These are phyloP conservation scores for Callipepla californica DNA, from an alignment of 2,113 vertebrate genomes.

Conservation along the genomic window DNA sequence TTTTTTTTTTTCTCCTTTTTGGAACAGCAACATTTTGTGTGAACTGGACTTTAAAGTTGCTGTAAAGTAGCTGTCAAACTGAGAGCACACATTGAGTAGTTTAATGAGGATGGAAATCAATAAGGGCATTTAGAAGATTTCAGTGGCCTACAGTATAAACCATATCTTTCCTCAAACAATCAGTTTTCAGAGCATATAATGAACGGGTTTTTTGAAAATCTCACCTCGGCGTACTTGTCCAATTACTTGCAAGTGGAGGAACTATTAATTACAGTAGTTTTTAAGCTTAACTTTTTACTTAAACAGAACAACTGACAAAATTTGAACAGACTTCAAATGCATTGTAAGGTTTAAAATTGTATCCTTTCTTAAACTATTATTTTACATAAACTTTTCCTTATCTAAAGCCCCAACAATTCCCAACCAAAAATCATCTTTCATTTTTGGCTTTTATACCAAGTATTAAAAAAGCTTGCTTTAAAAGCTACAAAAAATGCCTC, in stretches of 20 bases:
- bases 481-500: background rate
- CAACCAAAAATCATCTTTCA: background rate
- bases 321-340: background rate
- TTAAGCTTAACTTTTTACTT: background rate
- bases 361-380: background rate
- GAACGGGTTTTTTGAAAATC: background rate
- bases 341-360: background rate
- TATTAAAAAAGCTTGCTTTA: background rate
- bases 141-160: background rate
- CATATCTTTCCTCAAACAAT: background rate
- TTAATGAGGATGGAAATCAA: constrained; percentile 48
- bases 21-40: background rate
- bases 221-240: background rate
- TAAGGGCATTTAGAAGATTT: constrained; percentile 12
- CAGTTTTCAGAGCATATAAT: background rate
- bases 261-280: background rate
- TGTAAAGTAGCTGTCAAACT: constrained; percentile 28
- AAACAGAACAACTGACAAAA: background rate
- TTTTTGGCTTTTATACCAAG: background rate
- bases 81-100: constrained; percentile 36
- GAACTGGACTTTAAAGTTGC: constrained; percentile 4
- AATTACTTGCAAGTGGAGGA: background rate
- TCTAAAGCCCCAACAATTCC: background rate
- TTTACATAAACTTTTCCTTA: background rate
- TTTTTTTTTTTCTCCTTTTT: background rate